Conservation (phyloP, 2,113 vertebrate genomes). For the Raja brachyura region DNA sequence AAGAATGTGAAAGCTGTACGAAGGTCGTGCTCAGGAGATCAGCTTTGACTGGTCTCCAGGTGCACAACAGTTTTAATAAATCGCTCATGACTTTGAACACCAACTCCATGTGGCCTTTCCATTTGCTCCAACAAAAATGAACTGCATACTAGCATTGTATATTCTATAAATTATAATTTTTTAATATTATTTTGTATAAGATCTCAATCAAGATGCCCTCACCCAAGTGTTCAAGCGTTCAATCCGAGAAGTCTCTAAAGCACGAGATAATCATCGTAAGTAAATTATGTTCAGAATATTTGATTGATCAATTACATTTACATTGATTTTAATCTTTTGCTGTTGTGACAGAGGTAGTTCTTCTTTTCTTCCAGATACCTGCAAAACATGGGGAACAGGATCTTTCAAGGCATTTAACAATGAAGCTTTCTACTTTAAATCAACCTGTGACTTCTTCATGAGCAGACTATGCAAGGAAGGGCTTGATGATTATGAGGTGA, state of each 20-base stretch:
- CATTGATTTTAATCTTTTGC: not conserved
- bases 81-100: no score
- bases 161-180: not conserved
- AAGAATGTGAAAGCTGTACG: no score
- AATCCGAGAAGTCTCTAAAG: no score
- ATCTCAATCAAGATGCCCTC: not conserved
- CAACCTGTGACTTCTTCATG: not conserved
- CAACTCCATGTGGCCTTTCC: no score
- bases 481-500: not conserved
- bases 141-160: not conserved
- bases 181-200: not conserved
- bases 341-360: not conserved
- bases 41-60: no score
- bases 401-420: not conserved
- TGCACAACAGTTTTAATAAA: no score
- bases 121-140: not conserved
- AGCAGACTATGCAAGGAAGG: not conserved
- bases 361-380: conserved; percentile 4
- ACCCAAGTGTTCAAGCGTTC: not conserved
- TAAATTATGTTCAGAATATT: not conserved
- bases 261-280: not conserved
- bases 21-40: no score
- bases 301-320: not conserved
- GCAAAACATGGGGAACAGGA: conserved; percentile 23
- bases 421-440: not conserved